Base-by-base conservation (phyloP, 2,113 vertebrate genomes). In the Lophura nycthemera region DNA sequence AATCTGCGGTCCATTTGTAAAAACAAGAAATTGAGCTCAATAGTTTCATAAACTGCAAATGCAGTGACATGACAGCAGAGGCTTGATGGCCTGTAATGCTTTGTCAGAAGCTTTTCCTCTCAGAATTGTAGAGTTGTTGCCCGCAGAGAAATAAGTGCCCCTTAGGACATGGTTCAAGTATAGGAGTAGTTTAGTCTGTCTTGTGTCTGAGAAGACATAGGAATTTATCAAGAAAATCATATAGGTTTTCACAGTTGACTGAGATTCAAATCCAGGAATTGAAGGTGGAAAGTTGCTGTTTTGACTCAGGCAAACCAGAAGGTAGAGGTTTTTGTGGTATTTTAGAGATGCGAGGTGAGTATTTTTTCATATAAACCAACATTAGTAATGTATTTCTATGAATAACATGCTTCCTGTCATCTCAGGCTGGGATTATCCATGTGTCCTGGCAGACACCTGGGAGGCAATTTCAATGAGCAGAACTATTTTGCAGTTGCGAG, bases 341-440 rank as follows among this genome's bases (percentile, higher is more conserved):
- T 95, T 94, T 79, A 74, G 77, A 95, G 73, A 67, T 19, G n/a
- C 3, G 30, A 95, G 59, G 75, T 29, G 71, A 87, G 38, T 71
- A 96, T 88, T n/a, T 32, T 48, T 89, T 75, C 65, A 54, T 29
- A 83, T 81, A 76, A 96, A 76, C 52, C 83, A 93, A 85, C 50
- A 83, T 91, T 96, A 92, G 93, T 92, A 85, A 61, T 95, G 87
- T 96, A 94, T 96, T 96, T 97, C 67, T 94, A 74, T 77, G 94
- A 97, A 92, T 95, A 96, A 89, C 89, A 70, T 76, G 52, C 94
- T 90, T 95, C 54, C 95, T 97, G 97, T 97, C 92, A 92, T 96
- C 96, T 95, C 90, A 96, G 80, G 42, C 88, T 70, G 34, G 90
- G 90, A 96, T 96, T 89, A 95, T 86, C 80, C 45, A 21, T 73